phyloP scores from a whole-genome alignment of 2,113 vertebrate genomes.

The Prietella phreatophila region DNA sequence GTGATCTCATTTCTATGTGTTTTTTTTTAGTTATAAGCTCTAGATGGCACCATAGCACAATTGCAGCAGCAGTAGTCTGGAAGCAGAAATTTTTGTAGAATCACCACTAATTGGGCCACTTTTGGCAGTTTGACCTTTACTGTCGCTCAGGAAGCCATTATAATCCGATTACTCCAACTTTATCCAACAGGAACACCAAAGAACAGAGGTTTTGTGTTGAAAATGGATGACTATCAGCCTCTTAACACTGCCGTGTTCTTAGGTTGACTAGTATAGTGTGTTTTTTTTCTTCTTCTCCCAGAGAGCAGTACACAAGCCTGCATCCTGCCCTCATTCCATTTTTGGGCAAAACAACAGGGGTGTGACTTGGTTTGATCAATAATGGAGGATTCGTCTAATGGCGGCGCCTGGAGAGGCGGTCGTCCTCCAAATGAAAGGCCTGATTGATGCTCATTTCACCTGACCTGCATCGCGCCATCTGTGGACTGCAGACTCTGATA shows the following conservation, averaged over 20 bases:
- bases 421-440: neutral
- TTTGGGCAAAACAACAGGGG: neutral
- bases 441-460: slow-evolving; percentile 38
- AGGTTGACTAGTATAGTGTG: neutral
- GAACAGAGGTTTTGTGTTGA: neutral
- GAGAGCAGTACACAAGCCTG: neutral
- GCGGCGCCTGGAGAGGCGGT: neutral
- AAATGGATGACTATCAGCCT: neutral
- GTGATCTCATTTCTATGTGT: neutral
- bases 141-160: neutral
- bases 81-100: too few species aligned
- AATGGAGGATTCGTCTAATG: slow-evolving; percentile 51
- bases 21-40: neutral
- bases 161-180: neutral
- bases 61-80: too few species aligned
- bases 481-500: neutral
- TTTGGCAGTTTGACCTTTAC: neutral
- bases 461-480: neutral
- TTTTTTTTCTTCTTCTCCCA: neutral
- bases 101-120: neutral
- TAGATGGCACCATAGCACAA: neutral
- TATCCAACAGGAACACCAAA: neutral
- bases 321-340: slow-evolving; percentile 1
- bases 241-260: neutral
- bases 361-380: slow-evolving; percentile 53